Evolutionary conservation across 2,888 invertebrate genomes (phyloP).

Genomic region (Periphyllus acericola): DNA sequence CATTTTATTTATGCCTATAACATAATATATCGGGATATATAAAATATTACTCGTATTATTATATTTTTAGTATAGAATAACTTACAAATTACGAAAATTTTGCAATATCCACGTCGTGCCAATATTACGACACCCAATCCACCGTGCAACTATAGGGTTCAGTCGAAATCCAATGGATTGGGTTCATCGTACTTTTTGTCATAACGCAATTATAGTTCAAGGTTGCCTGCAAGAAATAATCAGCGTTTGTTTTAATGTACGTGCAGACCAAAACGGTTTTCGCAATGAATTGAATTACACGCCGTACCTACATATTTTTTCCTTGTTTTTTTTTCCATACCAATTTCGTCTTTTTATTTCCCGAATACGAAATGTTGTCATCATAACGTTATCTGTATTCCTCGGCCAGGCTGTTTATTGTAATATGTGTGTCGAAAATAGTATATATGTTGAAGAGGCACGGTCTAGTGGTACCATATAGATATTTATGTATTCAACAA

Average conservation of each 20-base stretch:
- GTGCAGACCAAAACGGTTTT: constrained; percentile 45
- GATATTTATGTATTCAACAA: no score
- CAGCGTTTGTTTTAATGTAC: constrained; percentile 34
- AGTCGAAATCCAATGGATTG: background rate
- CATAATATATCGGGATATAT: background rate
- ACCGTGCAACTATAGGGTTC: background rate
- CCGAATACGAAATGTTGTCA: background rate
- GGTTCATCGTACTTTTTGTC: constrained; percentile 49
- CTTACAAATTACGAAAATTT: background rate
- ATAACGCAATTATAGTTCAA: constrained; percentile 54
- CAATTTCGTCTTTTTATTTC: background rate
- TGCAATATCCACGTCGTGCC: background rate
- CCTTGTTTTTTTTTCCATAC: background rate
- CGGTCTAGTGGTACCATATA: no score
- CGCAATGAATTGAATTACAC: constrained; percentile 31
- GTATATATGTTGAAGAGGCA: no score
- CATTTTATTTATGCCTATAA: no score
- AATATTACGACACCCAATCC: background rate
- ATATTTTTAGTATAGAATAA: no score
- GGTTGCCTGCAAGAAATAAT: constrained; percentile 31
- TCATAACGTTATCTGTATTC: background rate
- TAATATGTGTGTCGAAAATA: no score
- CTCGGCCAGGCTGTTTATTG: background rate
- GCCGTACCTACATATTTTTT: background rate
- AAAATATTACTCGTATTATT: no score